Conservation (phyloP, 2,113 vertebrate genomes). For the Mirounga angustirostris region DNA sequence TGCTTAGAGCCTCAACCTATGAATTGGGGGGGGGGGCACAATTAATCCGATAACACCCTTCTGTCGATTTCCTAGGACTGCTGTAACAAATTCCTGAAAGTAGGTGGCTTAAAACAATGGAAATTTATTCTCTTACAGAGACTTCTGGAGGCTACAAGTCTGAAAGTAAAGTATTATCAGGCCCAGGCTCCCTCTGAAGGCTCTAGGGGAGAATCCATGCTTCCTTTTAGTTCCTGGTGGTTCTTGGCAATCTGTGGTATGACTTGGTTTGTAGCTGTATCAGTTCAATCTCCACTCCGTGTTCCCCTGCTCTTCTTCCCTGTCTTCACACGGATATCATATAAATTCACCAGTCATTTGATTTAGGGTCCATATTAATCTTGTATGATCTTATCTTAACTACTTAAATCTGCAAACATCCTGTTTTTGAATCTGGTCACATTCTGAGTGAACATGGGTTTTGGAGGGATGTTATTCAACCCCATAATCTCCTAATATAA, state of each 20-base stretch:
- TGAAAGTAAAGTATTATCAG: not conserved
- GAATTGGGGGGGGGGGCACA: not conserved
- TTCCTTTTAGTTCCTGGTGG: not conserved
- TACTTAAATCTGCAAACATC: not conserved
- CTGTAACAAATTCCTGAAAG: not conserved
- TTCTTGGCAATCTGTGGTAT: fast-evolving
- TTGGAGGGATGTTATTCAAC: not conserved
- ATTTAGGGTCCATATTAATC: fast-evolving
- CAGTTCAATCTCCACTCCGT: fast-evolving
- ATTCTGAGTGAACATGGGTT: not conserved
- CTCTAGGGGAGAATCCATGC: not conserved
- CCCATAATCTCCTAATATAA: not conserved
- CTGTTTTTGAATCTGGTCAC: not conserved
- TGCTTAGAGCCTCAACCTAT: not conserved
- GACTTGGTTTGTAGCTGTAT: not conserved
- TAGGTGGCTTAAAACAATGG: not conserved
- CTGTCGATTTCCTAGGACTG: not conserved
- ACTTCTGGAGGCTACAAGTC: not conserved
- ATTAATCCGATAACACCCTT: not conserved
- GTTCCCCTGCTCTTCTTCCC: not conserved
- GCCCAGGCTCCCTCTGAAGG: not conserved
- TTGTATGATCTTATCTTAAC: not conserved
- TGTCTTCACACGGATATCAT: not conserved
- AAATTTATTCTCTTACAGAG: not conserved
- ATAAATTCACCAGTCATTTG: not conserved